Base-by-base conservation (phyloP, 2,888 invertebrate genomes). In the Epirrhoe tristata region DNA sequence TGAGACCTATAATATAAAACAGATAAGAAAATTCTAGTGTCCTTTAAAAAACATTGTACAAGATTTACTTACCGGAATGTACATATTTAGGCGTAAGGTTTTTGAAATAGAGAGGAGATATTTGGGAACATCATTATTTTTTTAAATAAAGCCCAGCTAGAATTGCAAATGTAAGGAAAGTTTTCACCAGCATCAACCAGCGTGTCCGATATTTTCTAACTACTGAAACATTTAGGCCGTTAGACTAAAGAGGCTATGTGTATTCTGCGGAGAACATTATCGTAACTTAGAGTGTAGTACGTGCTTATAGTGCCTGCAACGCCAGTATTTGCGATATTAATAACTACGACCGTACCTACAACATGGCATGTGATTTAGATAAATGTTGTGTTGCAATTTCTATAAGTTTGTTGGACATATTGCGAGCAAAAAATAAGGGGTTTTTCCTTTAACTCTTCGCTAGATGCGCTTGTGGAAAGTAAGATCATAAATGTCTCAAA, bases 181-280 rank as follows among this genome's bases (percentile, higher is more conserved):
- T 43, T 12, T 10, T 43, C 39, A 5, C 10, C 36, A 36, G 36
- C 8, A 7, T 36, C 36, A 36, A 7, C 36, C 3, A 8, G 39
- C 55, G 16, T 61, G 54, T 66, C 51, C 39, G 8, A 48, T 63
- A 69, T 60, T 48, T 57, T 63, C 50, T 6, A 63, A 56, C 53
- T 62, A n/a, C 56, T 24, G 46, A 14, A 56, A 52, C 57, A 59
- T 70, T 67, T 65, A 57, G 66, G 54, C 34, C 58, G 53, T 69
- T 51, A 69, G 62, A 66, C 51, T 71, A 67, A 63, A 70, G 43
- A 67, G 65, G 60, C 58, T 56, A 51, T 71, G 65, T 67, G 59
- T 65, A 71, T 72, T 68, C 67, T 55, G 58, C 58, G 43, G 59
- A 14, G 39, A 53, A 55, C 58, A 72, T 72, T 69, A 72, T 58